Percentiles rank a stretch among this genome's conserved stretches.
These are phyloP conservation scores for Drosophila sp. DNA, from an alignment of 1,140 invertebrate genomes.

Conservation along the genomic window DNA sequence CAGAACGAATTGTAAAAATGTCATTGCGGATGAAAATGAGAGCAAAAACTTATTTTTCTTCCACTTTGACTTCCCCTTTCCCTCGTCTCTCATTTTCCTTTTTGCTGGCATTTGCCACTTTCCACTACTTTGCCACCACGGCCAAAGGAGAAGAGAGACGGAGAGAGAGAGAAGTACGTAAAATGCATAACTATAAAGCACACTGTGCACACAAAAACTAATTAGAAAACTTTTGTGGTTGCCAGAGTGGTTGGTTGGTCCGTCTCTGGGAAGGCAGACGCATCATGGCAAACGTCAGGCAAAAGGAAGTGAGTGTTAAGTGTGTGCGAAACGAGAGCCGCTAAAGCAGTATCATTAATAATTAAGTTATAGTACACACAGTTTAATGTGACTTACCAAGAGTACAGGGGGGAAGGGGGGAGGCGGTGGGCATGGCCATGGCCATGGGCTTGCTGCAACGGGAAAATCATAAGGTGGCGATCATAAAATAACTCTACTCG, in stretches of 20 bases:
- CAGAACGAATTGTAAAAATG: conserved; percentile 60
- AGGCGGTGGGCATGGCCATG: background rate
- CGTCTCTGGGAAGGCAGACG: background rate
- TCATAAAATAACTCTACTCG: background rate
- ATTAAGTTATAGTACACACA: conserved; percentile 50
- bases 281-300: background rate
- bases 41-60: conserved; percentile 27
- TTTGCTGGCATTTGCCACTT: background rate
- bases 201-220: conserved; percentile 60
- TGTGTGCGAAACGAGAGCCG: conserved; percentile 43
- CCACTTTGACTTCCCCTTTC: background rate
- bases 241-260: conserved; percentile 21
- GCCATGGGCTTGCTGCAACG: background rate
- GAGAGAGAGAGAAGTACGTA: conserved; percentile 21
- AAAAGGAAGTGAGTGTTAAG: conserved; percentile 43
- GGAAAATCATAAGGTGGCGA: background rate
- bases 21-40: conserved; percentile 49
- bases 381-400: conserved; percentile 15
- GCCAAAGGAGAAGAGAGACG: background rate
- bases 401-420: background rate
- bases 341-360: conserved; percentile 43
- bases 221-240: conserved; percentile 64
- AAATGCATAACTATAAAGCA: conserved; percentile 62
- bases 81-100: background rate
- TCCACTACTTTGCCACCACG: conserved; percentile 36